Conservation (phyloP, 2,797 vertebrate genomes). For the Fringilla coelebs region DNA sequence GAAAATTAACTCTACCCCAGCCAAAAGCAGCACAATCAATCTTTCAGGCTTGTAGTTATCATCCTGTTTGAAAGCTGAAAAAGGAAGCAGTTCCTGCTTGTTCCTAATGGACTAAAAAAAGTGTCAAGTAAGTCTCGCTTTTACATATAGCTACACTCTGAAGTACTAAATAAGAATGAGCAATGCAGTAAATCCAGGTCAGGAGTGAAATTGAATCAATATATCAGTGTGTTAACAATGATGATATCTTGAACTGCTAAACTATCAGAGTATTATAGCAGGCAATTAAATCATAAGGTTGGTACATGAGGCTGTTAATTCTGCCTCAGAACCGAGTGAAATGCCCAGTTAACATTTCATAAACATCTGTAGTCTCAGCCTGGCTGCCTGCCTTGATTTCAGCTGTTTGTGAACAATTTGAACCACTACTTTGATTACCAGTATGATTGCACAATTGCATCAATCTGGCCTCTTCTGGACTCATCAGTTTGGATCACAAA, state of each 20-base stretch:
- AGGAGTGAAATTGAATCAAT: constrained; percentile 21
- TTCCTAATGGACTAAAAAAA: background rate
- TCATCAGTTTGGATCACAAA: background rate
- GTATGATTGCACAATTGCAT: background rate
- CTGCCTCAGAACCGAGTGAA: background rate
- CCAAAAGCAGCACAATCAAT: background rate
- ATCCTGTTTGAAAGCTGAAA: background rate
- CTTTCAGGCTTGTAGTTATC: background rate
- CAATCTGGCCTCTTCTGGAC: background rate
- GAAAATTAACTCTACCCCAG: background rate
- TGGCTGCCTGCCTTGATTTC: background rate
- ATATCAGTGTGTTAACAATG: constrained; percentile 37
- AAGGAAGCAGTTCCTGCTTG: background rate
- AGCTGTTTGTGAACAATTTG: background rate
- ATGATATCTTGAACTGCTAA: constrained; percentile 36
- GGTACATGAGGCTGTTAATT: constrained; percentile 22
- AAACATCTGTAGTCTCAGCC: background rate
- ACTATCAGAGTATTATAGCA: constrained; percentile 36
- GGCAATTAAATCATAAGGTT: constrained; percentile 42
- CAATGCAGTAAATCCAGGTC: constrained; percentile 44
- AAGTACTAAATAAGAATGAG: constrained; percentile 21
- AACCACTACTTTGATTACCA: background rate
- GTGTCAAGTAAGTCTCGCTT: background rate
- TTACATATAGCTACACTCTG: background rate
- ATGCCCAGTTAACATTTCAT: constrained; percentile 24